Evolutionary conservation across 2,797 vertebrate species (phyloP), one percentile per base, ranked within the genome.

Genomic region (Euthynnus affinis): DNA sequence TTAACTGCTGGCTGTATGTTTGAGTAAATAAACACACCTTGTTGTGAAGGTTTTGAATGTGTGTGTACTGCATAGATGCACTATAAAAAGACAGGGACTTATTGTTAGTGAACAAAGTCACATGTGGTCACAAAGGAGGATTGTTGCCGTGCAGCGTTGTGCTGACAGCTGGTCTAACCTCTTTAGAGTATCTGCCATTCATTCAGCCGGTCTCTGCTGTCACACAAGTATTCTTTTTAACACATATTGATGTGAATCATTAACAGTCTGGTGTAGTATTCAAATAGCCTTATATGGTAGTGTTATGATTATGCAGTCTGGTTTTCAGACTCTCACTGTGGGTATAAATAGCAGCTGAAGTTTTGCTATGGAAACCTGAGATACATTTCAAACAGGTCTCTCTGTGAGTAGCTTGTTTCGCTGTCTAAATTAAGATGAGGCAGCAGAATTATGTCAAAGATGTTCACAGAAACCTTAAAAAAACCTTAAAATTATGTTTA

Each of bases 1-100:
- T 91, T 87, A 92, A 91, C 87, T 72, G 15, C 52, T 23, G 3
- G 23, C 10, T 25, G 46, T 65, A 57, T 79, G 60, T 82, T 59
- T 76, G 61, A 77, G 66, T 85, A 69, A 73, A 85, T 84, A 83
- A 83, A 87, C 61, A 55, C 78, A 70, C 71, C 62, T 73, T 23
- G 75, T 62, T 74, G 42, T 72, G 25, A 56, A 42, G 57, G 22
- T 13, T 44, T 49, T 55, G 27, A 4, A 18, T 66, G 23, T 63
- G 55, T 57, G 62, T 58, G 13, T 69, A 46, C 44, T 67, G 18
- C 40, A 76, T 73, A 27, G 37, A 46, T 25, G n/a, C 57, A 62
- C 58, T 20, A 58, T 74, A 52, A 82, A 88, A 82, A 76, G 42
- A 79, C 63, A 77, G 34, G 25, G 79, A 46, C 57, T 66, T 61